Percentiles rank a stretch among this genome's conserved stretches.
These are phyloP conservation scores for Picathartes gymnocephalus DNA, from an alignment of 2,113 vertebrate species.

Conservation along the genomic window DNA sequence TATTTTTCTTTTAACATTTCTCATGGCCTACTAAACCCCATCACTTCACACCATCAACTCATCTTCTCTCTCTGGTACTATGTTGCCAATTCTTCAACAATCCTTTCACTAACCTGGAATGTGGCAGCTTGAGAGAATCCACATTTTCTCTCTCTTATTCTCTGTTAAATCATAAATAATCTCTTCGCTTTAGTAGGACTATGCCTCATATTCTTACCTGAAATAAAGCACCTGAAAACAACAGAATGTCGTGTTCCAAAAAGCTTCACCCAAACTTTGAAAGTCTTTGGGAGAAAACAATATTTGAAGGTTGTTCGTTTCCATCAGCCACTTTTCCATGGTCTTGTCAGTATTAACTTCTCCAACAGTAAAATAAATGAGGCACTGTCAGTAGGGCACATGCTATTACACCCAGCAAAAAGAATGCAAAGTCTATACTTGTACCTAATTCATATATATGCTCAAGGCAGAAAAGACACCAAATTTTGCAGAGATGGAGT, in stretches of 20 bases:
- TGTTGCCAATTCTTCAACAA: background rate
- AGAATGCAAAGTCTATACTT: background rate
- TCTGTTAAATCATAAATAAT: background rate
- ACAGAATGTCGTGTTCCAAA: fast-evolving
- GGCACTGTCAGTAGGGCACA: background rate
- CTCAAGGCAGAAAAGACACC: background rate
- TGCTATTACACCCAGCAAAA: background rate
- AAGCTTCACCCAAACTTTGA: background rate
- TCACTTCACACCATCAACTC: background rate
- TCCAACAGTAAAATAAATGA: background rate
- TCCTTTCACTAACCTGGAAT: background rate
- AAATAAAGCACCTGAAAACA: background rate
- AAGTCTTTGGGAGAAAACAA: background rate
- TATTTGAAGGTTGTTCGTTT: background rate
- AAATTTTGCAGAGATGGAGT: background rate
- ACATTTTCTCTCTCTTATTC: too few relatives aligned
- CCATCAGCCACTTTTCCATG: too few relatives aligned
- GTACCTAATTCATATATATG: background rate
- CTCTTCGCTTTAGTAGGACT: background rate
- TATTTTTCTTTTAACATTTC: background rate
- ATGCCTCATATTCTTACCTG: background rate
- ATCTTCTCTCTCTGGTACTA: background rate
- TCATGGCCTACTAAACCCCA: background rate
- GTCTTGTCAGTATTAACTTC: background rate
- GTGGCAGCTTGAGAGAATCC: background rate